Percentiles rank a stretch among this genome's conserved stretches.
Evolutionary conservation across 2,113 vertebrate genomes (phyloP).

Genomic region (Anseranas semipalmata): DNA sequence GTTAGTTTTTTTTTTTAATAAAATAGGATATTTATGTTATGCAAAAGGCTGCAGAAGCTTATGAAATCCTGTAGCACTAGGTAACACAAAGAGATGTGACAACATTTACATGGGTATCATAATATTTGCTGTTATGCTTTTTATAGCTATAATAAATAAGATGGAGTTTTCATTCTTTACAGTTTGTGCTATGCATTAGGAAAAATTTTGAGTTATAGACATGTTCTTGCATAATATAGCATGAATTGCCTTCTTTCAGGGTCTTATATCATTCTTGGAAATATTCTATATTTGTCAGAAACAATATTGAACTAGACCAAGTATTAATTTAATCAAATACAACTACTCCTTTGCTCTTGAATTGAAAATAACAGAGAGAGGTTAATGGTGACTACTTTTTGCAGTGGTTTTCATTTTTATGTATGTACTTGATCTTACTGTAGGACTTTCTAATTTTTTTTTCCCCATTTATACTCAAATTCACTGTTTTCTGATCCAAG

Average conservation of each 20-base stretch:
- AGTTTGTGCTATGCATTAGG: not conserved
- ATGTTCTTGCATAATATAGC: not conserved
- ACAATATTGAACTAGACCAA: not conserved
- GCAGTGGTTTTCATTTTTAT: not conserved
- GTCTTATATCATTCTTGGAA: not conserved
- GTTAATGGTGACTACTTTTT: not conserved
- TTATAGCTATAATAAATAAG: not conserved
- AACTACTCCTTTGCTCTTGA: not conserved
- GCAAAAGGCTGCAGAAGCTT: not conserved
- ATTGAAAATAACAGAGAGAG: not conserved
- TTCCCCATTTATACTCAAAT: not conserved
- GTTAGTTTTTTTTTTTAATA: too few relatives aligned
- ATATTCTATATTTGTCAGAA: not conserved
- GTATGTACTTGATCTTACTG: not conserved
- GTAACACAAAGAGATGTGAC: not conserved
- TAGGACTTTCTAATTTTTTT: not conserved
- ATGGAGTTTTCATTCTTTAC: not conserved
- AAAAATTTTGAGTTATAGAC: not conserved
- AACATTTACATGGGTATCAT: not conserved
- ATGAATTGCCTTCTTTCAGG: not conserved
- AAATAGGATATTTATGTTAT: not conserved
- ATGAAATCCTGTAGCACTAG: not conserved
- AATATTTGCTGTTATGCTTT: not conserved
- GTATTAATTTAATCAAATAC: not conserved
- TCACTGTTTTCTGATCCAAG: not conserved